A percentile compares a stretch with the other conserved stretches of the same genome.
phyloP scores from a whole-genome alignment of 2,113 vertebrate species.

The Maccullochella peelii region DNA sequence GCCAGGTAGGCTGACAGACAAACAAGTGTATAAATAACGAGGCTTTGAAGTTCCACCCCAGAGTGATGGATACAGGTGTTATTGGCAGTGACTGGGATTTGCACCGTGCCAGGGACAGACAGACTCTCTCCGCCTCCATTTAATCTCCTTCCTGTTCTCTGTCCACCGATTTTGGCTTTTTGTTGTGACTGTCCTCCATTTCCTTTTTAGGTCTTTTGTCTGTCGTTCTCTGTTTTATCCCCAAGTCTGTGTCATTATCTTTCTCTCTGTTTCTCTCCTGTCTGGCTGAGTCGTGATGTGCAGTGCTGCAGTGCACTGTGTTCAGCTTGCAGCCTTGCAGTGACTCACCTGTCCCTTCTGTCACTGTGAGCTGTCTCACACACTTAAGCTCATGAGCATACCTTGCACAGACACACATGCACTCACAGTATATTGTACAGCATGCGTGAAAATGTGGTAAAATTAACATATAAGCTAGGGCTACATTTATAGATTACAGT shows the following conservation, averaged over 20 bases:
- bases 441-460: not conserved
- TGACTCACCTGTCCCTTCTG: constrained; percentile 82
- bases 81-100: constrained; percentile 49
- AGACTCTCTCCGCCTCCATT: not conserved
- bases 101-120: constrained; percentile 4
- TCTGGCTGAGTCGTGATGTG: constrained; percentile 77
- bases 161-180: not conserved
- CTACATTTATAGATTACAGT: not conserved
- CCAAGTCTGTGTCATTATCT: not conserved
- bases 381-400: not conserved
- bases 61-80: constrained; percentile 59
- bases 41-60: constrained; percentile 53
- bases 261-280: not conserved
- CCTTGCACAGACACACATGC: not conserved
- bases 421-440: not conserved
- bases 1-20: constrained; percentile 29
- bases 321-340: constrained; percentile 70
- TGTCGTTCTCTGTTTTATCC: not conserved
- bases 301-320: constrained; percentile 83
- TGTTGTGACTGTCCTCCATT: not conserved
- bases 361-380: constrained; percentile 28
- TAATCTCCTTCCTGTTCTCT: not conserved
- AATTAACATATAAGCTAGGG: not conserved
- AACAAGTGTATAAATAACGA: constrained; percentile 55
- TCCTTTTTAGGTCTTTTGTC: not conserved